These are phyloP conservation scores for Loxodonta africana DNA, from an alignment of 2,113 vertebrate genomes.

Conservation along the genomic window DNA sequence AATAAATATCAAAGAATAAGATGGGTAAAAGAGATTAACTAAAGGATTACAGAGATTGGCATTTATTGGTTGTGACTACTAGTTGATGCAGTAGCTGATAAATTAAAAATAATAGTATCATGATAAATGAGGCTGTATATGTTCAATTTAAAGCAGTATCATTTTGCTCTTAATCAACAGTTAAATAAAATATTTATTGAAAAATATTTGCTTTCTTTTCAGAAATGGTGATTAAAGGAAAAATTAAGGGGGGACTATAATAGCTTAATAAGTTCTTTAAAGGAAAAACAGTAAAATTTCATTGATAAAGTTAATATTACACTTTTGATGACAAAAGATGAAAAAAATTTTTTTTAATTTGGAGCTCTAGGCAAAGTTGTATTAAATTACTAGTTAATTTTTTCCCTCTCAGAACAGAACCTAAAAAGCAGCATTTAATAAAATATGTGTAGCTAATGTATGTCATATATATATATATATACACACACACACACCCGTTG, in stretches of 20 bases:
- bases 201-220: background rate
- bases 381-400: background rate
- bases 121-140: background rate
- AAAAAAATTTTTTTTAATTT: background rate
- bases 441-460: background rate
- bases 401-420: background rate
- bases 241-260: background rate
- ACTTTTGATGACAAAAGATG: background rate
- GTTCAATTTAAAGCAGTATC: background rate
- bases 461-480: no score
- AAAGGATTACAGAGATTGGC: background rate
- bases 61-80: background rate
- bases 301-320: background rate
- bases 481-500: no score
- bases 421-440: background rate
- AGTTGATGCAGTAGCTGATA: background rate
- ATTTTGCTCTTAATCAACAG: background rate
- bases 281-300: background rate
- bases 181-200: background rate
- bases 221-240: background rate
- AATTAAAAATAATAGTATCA: background rate
- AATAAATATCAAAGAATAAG: background rate
- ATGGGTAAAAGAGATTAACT: background rate
- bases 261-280: background rate
- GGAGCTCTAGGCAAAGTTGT: conserved; percentile 5